These are phyloP conservation scores for Caradrina kadenii DNA, from an alignment of 2,888 invertebrate species.

Conservation along the genomic window DNA sequence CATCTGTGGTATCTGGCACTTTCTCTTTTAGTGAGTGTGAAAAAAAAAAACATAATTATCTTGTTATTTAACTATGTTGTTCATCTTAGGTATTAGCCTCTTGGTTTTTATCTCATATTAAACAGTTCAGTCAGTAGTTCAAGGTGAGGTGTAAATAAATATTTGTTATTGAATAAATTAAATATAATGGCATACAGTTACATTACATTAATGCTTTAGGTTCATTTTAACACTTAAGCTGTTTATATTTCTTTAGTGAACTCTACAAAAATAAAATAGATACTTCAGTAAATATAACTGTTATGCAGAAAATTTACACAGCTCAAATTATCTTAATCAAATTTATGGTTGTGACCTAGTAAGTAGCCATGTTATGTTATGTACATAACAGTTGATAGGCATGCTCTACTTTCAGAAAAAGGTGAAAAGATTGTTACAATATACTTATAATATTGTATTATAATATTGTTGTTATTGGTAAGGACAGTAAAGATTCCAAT, in stretches of 20 bases:
- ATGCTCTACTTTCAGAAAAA: conserved; percentile 39
- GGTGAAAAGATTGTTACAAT: background rate
- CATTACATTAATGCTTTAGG: conserved; percentile 1
- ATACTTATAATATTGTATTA: no score
- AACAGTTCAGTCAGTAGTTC: conserved; percentile 57
- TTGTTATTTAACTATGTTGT: conserved; percentile 40
- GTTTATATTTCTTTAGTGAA: conserved; percentile 7
- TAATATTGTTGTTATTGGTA: background rate
- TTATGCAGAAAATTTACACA: conserved; percentile 28
- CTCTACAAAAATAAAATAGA: conserved; percentile 16
- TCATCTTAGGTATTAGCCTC: conserved; percentile 36
- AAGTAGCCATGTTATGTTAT: conserved; percentile 28
- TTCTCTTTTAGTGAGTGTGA: conserved; percentile 23
- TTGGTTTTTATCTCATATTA: conserved; percentile 48
- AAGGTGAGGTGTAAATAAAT: conserved; percentile 55
- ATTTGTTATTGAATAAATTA: conserved; percentile 35
- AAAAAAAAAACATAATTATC: conserved; percentile 41
- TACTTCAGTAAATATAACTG: conserved; percentile 28
- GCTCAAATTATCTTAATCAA: conserved; percentile 36
- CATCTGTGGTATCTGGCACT: conserved; percentile 35
- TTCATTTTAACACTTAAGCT: conserved; percentile 8
- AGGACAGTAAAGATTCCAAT: background rate
- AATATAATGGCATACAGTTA: conserved; percentile 22
- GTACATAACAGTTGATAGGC: conserved; percentile 42
- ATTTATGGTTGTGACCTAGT: conserved; percentile 47